Conservation (phyloP, 1,140 invertebrate species). For the Dermatophagoides farinae region DNA sequence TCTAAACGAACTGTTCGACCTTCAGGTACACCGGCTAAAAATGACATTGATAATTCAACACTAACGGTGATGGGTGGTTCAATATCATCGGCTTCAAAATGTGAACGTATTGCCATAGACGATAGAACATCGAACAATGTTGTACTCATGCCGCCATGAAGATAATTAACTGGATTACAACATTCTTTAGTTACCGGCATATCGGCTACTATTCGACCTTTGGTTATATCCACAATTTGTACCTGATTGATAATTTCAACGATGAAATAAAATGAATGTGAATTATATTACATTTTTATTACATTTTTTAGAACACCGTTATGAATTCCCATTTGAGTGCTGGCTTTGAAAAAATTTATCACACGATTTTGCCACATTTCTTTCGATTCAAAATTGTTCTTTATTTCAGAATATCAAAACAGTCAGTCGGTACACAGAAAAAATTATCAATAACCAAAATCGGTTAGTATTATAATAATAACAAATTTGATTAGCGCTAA, state of each 20-base stretch:
- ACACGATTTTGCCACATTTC: too few species aligned
- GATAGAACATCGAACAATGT: constrained; percentile 62
- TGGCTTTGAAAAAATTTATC: too few species aligned
- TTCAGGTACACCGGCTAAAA: constrained; percentile 43
- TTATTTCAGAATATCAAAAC: too few species aligned
- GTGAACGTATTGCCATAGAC: constrained; percentile 46
- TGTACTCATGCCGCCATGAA: constrained; percentile 65
- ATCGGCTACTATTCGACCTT: constrained; percentile 32
- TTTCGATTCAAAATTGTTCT: too few species aligned
- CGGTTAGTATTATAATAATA: too few species aligned
- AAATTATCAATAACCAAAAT: too few species aligned
- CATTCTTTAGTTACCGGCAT: constrained; percentile 53
- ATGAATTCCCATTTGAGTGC: too few species aligned
- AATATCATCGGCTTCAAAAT: constrained; percentile 19
- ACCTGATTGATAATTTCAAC: constrained; percentile 1
- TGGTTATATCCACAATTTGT: neutral
- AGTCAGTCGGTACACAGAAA: too few species aligned
- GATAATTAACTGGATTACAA: constrained; percentile 44
- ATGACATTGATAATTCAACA: constrained; percentile 48
- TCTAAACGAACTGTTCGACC: constrained; percentile 60
- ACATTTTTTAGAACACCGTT: too few species aligned
- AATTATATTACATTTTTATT: too few species aligned
- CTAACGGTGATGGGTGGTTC: constrained; percentile 42
- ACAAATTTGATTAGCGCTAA: too few species aligned
- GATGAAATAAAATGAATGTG: too few species aligned